These are phyloP conservation scores for Oreocharis arfaki DNA, from an alignment of 2,113 vertebrate genomes.

Conservation along the genomic window DNA sequence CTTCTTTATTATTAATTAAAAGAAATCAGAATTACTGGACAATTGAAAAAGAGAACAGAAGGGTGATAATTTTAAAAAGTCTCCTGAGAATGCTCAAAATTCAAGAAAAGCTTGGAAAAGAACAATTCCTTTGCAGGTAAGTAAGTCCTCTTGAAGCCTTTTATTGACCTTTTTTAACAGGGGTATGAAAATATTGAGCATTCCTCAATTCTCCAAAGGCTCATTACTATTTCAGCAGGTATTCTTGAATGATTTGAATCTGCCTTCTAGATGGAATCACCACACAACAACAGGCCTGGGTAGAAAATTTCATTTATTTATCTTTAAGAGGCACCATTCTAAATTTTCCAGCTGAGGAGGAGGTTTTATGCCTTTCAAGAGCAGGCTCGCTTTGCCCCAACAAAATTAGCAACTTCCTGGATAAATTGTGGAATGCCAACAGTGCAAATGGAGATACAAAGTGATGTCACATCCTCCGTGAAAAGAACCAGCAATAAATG, in stretches of 20 bases:
- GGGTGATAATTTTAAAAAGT: neutral
- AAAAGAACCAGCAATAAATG: neutral
- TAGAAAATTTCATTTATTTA: neutral
- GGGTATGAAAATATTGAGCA: neutral
- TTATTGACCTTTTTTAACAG: neutral
- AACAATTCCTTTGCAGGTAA: neutral
- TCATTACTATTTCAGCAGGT: neutral
- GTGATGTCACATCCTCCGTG: neutral
- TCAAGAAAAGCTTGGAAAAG: neutral
- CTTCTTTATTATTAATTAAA: neutral
- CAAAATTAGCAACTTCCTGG: neutral
- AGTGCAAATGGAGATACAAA: neutral
- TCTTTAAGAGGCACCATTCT: neutral
- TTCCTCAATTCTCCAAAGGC: neutral
- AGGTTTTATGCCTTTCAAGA: neutral
- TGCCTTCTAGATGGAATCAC: neutral
- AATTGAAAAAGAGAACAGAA: neutral
- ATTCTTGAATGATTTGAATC: neutral
- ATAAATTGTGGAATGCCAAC: neutral
- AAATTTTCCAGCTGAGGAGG: neutral
- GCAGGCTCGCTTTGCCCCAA: neutral
- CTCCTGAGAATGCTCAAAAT: neutral
- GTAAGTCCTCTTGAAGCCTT: neutral
- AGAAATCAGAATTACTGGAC: neutral
- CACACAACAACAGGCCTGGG: neutral